Base-by-base conservation (phyloP, 2,888 invertebrate species). In the Pantelozetes paolii region DNA sequence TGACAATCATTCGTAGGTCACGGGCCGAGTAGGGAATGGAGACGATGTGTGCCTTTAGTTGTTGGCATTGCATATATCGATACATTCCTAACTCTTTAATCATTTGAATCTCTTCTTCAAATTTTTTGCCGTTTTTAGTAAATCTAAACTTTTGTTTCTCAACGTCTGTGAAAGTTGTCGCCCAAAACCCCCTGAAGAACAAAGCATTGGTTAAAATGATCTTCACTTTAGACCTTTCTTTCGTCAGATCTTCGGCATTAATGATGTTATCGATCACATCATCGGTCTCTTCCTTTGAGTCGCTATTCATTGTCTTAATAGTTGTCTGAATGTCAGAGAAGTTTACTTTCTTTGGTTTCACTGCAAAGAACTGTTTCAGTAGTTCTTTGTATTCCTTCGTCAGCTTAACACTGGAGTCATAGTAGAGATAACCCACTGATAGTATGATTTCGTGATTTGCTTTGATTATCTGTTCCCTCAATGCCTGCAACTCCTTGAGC, bases 111-210 rank as follows among this genome's bases (percentile, higher is more conserved):
- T 62, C 32, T 5, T 13, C 18, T 20, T 20, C 6, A 54, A 48
- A 20, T 9, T 20, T 1, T 54, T 54, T 20, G 23, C 13, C 57
- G 28, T 32, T 57, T 28, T 54, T 28, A 0, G 28, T 13, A 26
- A 74, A 75, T 20, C 9, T 20, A 15, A 67, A 69, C 11, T 64
- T 20, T 13, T 69, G 23, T 59, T 74, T 74, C 23, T 54, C 57
- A 5, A 74, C 5, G 1, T 75, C 62, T 3, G 42, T 59, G 45
- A 75, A 75, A 13, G 23, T 50, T 15, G 15, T 9, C 15, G 30
- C 45, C 75, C 75, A 75, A 28, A 50, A 75, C 30, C 75, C 75
- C 2, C 75, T 64, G 67, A 75, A 75, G 42, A 75, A 75, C 26
- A 75, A 30, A 48, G 74, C 20, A 28, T 75, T 75, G 5, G 71